Conservation (phyloP, 92 coral and sea anemone genomes). For the Meandrina meandrites region DNA sequence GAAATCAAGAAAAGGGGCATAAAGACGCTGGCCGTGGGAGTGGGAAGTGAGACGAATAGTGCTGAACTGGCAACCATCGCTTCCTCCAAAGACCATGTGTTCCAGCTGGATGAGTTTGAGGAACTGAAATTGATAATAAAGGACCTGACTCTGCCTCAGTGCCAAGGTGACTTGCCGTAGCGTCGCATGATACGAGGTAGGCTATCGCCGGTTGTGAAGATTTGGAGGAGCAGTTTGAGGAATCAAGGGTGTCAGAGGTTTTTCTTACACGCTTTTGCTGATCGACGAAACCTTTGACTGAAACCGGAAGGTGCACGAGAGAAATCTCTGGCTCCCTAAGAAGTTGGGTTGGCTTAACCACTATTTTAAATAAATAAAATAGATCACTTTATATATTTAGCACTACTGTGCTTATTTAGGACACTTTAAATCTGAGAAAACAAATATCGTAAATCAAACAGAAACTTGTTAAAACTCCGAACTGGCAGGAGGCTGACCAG, state of each 20-base stretch:
- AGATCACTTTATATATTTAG: too few relatives aligned
- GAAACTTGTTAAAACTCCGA: too few relatives aligned
- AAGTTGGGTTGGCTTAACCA: neutral
- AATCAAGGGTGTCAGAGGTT: neutral
- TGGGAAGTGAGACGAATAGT: constrained; percentile 10
- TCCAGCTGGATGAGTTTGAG: constrained; percentile 36
- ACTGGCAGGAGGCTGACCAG: too few relatives aligned
- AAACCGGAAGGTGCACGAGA: neutral
- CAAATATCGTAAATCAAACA: too few relatives aligned
- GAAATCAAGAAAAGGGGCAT: constrained; percentile 32
- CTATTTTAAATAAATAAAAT: too few relatives aligned
- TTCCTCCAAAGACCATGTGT: constrained; percentile 51
- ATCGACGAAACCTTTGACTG: too few relatives aligned
- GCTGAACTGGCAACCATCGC: constrained; percentile 62
- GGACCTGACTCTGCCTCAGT: constrained; percentile 46
- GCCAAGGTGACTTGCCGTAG: constrained; percentile 17
- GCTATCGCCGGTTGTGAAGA: neutral
- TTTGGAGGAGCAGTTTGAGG: neutral
- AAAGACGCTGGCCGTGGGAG: constrained; percentile 72
- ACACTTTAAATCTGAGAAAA: too few relatives aligned
- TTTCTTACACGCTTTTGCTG: neutral
- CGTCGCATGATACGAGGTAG: neutral
- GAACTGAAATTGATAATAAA: constrained; percentile 61
- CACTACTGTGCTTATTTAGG: too few relatives aligned
- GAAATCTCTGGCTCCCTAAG: neutral